Conservation (phyloP, 92 coral and sea anemone genomes). For the Ricordea florida region DNA sequence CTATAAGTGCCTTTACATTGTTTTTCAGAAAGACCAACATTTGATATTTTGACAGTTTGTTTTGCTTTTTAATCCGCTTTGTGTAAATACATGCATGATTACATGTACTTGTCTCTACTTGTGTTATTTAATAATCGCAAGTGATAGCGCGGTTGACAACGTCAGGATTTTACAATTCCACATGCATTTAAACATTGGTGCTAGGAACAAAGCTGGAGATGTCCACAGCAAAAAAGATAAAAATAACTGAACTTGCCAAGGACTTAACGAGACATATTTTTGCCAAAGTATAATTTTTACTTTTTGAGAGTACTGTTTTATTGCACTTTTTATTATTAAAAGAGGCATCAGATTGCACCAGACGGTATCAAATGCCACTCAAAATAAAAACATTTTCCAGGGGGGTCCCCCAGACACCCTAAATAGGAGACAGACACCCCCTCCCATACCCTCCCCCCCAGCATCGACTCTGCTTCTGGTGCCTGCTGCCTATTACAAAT, state of each 20-base stretch:
- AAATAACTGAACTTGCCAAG: background rate
- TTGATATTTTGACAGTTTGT: background rate
- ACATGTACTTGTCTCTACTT: background rate
- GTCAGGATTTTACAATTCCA: background rate
- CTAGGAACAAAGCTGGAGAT: slow-evolving; percentile 9
- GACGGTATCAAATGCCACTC: background rate
- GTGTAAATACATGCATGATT: slow-evolving; percentile 1
- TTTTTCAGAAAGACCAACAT: background rate
- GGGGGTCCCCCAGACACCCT: no score
- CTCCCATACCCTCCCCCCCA: no score
- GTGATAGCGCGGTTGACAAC: background rate
- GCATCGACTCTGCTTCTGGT: slow-evolving; percentile 7
- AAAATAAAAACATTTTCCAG: no score
- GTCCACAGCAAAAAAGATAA: background rate
- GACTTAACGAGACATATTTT: background rate
- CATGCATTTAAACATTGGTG: no score
- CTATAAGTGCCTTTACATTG: background rate
- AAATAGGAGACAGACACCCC: background rate
- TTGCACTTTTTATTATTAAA: background rate
- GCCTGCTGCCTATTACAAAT: slow-evolving; percentile 2
- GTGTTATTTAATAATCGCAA: background rate
- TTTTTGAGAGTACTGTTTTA: slow-evolving; percentile 1
- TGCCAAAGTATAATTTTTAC: slow-evolving; percentile 1
- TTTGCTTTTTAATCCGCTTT: background rate
- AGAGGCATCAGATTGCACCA: background rate